These are phyloP conservation scores for Anthophora plumipes DNA, from an alignment of 2,888 invertebrate genomes.

Conservation along the genomic window DNA sequence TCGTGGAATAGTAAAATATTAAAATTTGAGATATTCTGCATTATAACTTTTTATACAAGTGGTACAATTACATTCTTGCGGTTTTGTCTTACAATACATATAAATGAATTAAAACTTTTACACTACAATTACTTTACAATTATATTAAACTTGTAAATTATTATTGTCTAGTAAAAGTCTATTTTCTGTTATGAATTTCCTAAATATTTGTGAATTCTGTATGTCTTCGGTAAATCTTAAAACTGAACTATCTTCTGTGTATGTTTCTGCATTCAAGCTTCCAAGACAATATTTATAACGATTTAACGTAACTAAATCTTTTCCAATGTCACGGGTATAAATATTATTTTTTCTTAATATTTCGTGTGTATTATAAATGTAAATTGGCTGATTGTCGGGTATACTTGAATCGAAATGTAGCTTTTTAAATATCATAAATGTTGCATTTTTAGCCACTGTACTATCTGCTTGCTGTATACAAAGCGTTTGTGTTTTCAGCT, in stretches of 20 bases:
- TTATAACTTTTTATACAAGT: constrained; percentile 28
- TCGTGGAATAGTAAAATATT: constrained; percentile 21
- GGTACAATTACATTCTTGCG: constrained; percentile 25
- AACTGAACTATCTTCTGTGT: constrained; percentile 85
- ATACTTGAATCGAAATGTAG: constrained; percentile 66
- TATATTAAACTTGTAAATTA: background rate
- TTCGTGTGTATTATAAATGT: constrained; percentile 74
- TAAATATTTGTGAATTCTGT: constrained; percentile 77
- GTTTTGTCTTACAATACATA: constrained; percentile 12
- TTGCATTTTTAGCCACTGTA: constrained; percentile 67
- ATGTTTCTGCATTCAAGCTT: constrained; percentile 45
- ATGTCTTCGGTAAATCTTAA: constrained; percentile 85
- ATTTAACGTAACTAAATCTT: constrained; percentile 75
- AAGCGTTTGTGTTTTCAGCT: constrained; percentile 84
- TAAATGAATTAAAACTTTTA: constrained; percentile 37
- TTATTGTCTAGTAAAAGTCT: background rate
- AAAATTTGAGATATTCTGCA: constrained; percentile 21
- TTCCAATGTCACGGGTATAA: constrained; percentile 61
- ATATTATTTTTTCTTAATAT: constrained; percentile 55
- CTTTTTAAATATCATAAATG: constrained; percentile 77
- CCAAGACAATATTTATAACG: constrained; percentile 74
- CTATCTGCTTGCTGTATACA: constrained; percentile 81
- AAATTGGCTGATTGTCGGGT: constrained; percentile 65
- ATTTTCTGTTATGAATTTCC: constrained; percentile 38
- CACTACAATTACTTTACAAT: constrained; percentile 21